phyloP scores from a whole-genome alignment of 2,797 vertebrate species.

The Fistularia tabacaria region DNA sequence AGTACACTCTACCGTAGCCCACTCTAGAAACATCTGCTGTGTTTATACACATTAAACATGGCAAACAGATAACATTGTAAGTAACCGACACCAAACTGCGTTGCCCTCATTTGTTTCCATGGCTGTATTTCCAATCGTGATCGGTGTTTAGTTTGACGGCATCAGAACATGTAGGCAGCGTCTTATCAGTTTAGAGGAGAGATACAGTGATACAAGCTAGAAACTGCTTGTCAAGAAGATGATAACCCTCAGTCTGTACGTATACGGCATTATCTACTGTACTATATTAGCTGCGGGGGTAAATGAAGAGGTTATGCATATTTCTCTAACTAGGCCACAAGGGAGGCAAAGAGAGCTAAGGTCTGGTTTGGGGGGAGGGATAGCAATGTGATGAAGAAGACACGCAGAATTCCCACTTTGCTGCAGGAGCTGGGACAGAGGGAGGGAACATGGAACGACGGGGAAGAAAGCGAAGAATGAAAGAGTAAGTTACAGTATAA shows the following conservation, averaged over 20 bases:
- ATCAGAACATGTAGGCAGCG: constrained; percentile 11
- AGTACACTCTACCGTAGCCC: no score
- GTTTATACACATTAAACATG: no score
- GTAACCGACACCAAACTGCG: no score
- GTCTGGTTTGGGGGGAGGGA: neutral
- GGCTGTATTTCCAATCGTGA: no score
- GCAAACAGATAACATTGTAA: no score
- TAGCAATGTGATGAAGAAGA: constrained; percentile 52
- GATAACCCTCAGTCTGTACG: constrained; percentile 34
- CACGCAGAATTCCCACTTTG: constrained; percentile 49
- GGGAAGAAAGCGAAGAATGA: constrained; percentile 19
- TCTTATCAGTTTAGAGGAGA: constrained; percentile 12
- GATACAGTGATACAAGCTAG: no score
- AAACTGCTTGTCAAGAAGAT: constrained; percentile 20
- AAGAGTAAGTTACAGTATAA: constrained; percentile 8
- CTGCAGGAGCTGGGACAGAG: constrained; percentile 12
- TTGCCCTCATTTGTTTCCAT: no score
- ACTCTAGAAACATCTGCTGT: no score
- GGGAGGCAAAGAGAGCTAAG: constrained; percentile 31
- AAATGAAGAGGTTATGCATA: constrained; percentile 58
- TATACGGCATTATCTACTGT: constrained; percentile 34
- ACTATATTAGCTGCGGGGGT: constrained; percentile 37
- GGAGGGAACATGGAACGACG: no score
- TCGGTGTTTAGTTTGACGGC: no score
- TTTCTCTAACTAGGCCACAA: constrained; percentile 64